These are phyloP conservation scores for Cotesia vestalis DNA, from an alignment of 1,140 invertebrate genomes.

Conservation along the genomic window DNA sequence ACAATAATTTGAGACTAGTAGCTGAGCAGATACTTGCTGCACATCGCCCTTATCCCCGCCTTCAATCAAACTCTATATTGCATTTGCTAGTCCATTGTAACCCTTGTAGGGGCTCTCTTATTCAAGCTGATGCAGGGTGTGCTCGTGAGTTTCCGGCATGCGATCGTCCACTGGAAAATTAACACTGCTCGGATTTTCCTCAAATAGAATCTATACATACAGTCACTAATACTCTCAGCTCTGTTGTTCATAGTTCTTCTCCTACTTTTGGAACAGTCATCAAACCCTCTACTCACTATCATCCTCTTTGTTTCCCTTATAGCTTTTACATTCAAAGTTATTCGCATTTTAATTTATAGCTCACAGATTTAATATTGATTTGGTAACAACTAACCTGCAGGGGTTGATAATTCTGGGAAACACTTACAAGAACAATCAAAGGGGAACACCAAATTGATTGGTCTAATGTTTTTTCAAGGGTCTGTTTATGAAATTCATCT, in stretches of 20 bases:
- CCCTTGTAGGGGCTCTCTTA: background rate
- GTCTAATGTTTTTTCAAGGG: background rate
- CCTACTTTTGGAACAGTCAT: too few species aligned
- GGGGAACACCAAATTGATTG: background rate
- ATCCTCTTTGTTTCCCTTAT: background rate
- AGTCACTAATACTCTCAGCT: background rate
- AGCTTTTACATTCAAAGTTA: constrained; percentile 2
- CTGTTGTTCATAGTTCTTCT: background rate
- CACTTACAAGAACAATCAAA: background rate
- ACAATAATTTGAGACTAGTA: constrained; percentile 54
- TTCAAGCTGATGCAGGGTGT: background rate
- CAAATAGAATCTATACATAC: constrained; percentile 41
- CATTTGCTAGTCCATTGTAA: constrained; percentile 17
- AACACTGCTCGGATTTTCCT: constrained; percentile 57
- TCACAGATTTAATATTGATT: too few species aligned
- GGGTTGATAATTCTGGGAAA: constrained; percentile 8
- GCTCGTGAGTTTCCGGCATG: constrained; percentile 42
- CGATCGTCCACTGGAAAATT: constrained; percentile 57
- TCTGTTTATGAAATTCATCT: background rate
- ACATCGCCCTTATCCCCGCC: constrained; percentile 19
- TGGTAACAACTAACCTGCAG: background rate
- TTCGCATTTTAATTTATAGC: background rate
- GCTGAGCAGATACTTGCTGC: constrained; percentile 19
- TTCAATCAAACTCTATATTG: constrained; percentile 15
- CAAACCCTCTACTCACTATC: constrained; percentile 1